These are phyloP conservation scores for Sitta carolinensis DNA, from an alignment of 2,797 vertebrate species.

Conservation along the genomic window DNA sequence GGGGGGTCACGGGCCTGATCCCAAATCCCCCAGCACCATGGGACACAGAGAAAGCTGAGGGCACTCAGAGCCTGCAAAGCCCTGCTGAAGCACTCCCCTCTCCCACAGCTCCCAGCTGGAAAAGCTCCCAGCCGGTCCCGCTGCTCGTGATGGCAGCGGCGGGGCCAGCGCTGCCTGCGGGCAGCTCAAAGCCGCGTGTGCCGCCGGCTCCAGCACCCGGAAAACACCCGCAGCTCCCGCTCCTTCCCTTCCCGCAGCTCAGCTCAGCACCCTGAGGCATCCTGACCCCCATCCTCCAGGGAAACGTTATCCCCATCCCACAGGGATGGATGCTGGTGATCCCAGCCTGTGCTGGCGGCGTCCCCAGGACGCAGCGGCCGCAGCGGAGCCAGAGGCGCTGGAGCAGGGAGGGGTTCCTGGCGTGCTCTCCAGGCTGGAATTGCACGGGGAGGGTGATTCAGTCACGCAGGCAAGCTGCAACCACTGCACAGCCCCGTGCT, in stretches of 20 bases:
- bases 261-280: accelerated
- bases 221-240: background rate
- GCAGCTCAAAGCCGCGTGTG: background rate
- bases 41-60: accelerated
- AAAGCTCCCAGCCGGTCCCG: background rate
- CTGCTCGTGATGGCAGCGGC: background rate
- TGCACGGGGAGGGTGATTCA: background rate
- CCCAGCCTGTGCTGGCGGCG: accelerated
- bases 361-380: accelerated
- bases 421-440: background rate
- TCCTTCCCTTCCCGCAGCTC: background rate
- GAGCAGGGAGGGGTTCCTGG: conserved; percentile 20
- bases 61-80: background rate
- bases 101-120: conserved; percentile 2
- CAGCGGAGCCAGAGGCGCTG: background rate
- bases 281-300: accelerated
- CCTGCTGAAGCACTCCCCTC: background rate
- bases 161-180: background rate
- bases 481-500: accelerated
- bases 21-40: accelerated
- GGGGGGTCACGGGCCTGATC: accelerated
- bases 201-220: accelerated
- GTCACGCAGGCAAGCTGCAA: background rate
- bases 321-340: accelerated
- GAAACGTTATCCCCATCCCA: accelerated